Conservation (phyloP, 2,888 invertebrate species). For the Melolontha melolontha region DNA sequence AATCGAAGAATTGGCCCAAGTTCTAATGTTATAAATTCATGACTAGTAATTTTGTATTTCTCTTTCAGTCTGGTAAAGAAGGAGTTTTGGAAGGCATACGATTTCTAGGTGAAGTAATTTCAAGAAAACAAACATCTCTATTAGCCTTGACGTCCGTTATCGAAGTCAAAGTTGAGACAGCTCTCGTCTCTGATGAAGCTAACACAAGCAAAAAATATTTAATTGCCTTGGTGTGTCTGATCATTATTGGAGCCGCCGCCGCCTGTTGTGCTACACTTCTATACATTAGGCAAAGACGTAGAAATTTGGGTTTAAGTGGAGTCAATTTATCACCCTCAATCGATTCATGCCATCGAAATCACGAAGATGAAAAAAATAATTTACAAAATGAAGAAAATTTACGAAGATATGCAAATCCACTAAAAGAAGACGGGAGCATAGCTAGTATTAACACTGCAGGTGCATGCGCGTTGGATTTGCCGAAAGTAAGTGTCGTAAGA, state of each 20-base stretch:
- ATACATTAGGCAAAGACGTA: slow-evolving; percentile 70
- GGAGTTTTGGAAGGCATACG: slow-evolving; percentile 71
- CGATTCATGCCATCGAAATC: slow-evolving; percentile 74
- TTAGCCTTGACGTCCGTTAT: slow-evolving; percentile 78
- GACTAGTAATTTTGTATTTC: slow-evolving; percentile 29
- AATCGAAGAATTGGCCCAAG: no score
- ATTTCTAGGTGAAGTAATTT: slow-evolving; percentile 73
- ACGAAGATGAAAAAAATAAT: slow-evolving; percentile 91
- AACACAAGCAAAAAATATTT: slow-evolving; percentile 66
- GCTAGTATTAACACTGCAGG: slow-evolving; percentile 65
- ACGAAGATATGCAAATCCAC: slow-evolving; percentile 67
- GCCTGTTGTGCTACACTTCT: slow-evolving; percentile 66
- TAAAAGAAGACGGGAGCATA: slow-evolving; percentile 67
- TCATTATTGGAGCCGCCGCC: slow-evolving; percentile 62
- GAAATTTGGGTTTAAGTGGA: slow-evolving; percentile 68
- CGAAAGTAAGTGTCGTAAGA: slow-evolving; percentile 64
- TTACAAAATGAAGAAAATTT: slow-evolving; percentile 92
- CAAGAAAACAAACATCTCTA: slow-evolving; percentile 71
- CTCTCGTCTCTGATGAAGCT: slow-evolving; percentile 70
- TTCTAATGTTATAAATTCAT: no score
- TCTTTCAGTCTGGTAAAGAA: slow-evolving; percentile 68
- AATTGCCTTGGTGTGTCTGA: slow-evolving; percentile 65
- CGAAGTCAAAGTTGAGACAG: slow-evolving; percentile 83
- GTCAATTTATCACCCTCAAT: slow-evolving; percentile 69
- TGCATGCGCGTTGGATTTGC: slow-evolving; percentile 62